Base-by-base conservation (phyloP, 2,888 invertebrate genomes). In the Polydesmus complanatus region DNA sequence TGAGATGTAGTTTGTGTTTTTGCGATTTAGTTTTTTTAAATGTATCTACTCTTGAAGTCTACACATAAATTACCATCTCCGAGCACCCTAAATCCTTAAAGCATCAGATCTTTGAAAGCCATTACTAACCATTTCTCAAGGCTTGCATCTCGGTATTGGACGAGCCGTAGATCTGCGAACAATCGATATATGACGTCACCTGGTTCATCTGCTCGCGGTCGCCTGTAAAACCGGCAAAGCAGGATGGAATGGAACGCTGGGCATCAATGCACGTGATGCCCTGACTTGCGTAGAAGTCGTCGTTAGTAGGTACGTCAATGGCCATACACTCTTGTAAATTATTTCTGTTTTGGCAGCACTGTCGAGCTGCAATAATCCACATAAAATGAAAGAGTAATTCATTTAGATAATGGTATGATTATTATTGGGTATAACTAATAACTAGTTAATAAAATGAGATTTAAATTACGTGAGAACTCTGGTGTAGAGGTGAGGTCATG, bases 401-500 rank as follows among this genome's bases (percentile, higher is more conserved):
- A 14, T n/a, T n/a, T n/a, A n/a, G n/a, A n/a, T n/a, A n/a, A n/a
- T n/a, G n/a, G n/a, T n/a, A n/a, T n/a, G n/a, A n/a, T n/a, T n/a
- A n/a, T n/a, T n/a, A n/a, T n/a, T n/a, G n/a, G n/a, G n/a, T n/a
- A n/a, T n/a, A n/a, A n/a, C n/a, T n/a, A n/a, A n/a, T n/a, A n/a
- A n/a, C n/a, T n/a, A n/a, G n/a, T n/a, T n/a, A n/a, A n/a, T n/a
- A n/a, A n/a, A n/a, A n/a, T n/a, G n/a, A n/a, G n/a, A n/a, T n/a
- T n/a, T n/a, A n/a, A 5, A 37, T 56, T 26, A 59, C 59, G 27
- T 22, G 53, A 27, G 21, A 26, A 25, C 22, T 59, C 59, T 59
- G 59, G 59, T 11, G 59, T 59, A 18, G 59, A 59, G 8, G 59
- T 88, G 65, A 93, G 75, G 71, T 93, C 92, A 69, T 93, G 92